Base-by-base conservation (phyloP, 1,140 invertebrate genomes). In the Atta cephalotes region DNA sequence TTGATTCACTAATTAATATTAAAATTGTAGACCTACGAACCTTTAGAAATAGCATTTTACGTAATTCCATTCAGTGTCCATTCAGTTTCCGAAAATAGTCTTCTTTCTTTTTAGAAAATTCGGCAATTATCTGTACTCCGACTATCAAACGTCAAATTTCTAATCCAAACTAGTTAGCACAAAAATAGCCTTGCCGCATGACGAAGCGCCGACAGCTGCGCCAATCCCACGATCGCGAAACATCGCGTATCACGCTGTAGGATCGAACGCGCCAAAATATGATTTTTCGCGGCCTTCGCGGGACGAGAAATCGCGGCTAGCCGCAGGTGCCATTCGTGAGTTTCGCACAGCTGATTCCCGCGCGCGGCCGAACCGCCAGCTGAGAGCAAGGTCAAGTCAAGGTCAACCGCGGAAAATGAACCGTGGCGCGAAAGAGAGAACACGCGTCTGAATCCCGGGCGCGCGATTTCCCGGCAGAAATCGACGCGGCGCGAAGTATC, bases 401-500 rank as follows among this genome's bases (percentile, higher is more conserved):
- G 84, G 88, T 78, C 78, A 45, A 58, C 2, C 18, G 49, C 14
- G 77, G 63, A 66, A 71, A 56, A 74, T 18, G n/a, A 62, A 28
- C 31, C 62, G 49, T 60, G 71, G 77, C 45, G 87, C 51, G 80
- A 39, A 31, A 88, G 31, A n/a, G 18, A 7, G 35, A 56, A 56
- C 53, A 0, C 87, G 66, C 74, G 16, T 6, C 12, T 58, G 25
- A 35, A 51, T 45, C 28, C 49, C 74, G 70, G 21, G 53, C 53
- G 71, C 58, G n/a, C 65, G 78, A 90, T 89, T 79, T 82, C 39
- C 78, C 72, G 63, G 16, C 56, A 21, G 56, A 66, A 66, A 77
- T 86, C 76, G 82, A 18, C 53, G 45, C 53, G 56, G 39, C 58
- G 72, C 78, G 80, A 60, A 89, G 70, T 87, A 49, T 90, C 88